Percentiles rank a stretch among this genome's conserved stretches.
Conservation (phyloP, 2,797 vertebrate genomes). For the Semaprochilodus insignis region DNA sequence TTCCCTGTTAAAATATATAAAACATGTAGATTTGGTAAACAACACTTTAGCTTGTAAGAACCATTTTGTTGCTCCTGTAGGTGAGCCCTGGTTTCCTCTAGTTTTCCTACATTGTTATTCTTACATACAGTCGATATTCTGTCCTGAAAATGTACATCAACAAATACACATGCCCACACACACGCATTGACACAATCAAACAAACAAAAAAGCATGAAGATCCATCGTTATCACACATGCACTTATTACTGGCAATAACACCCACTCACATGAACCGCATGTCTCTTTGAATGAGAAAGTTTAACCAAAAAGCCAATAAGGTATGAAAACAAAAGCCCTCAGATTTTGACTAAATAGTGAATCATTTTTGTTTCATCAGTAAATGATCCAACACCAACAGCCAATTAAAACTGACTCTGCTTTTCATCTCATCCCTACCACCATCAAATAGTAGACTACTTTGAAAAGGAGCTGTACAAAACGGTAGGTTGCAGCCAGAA, state of each 20-base stretch:
- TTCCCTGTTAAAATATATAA: no score
- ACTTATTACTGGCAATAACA: background rate
- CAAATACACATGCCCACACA: background rate
- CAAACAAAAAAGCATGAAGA: background rate
- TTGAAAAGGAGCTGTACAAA: background rate
- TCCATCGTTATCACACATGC: background rate
- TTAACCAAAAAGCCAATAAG: background rate
- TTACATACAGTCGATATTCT: no score
- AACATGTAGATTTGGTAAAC: no score
- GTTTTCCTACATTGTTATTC: no score
- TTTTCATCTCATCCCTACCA: background rate
- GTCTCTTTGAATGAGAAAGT: background rate
- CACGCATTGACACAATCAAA: background rate
- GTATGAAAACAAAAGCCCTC: background rate
- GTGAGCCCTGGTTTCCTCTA: no score
- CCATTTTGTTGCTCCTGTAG: no score
- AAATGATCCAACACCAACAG: background rate
- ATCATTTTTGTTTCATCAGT: background rate
- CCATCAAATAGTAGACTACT: background rate
- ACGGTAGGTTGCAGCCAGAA: background rate
- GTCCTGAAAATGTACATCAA: no score
- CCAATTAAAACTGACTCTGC: background rate
- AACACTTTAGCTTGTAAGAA: no score
- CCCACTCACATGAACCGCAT: background rate
- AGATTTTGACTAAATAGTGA: background rate